A percentile compares a stretch with the other conserved stretches of the same genome.
Conservation (phyloP, 2,797 vertebrate species). For the Pygocentrus nattereri region DNA sequence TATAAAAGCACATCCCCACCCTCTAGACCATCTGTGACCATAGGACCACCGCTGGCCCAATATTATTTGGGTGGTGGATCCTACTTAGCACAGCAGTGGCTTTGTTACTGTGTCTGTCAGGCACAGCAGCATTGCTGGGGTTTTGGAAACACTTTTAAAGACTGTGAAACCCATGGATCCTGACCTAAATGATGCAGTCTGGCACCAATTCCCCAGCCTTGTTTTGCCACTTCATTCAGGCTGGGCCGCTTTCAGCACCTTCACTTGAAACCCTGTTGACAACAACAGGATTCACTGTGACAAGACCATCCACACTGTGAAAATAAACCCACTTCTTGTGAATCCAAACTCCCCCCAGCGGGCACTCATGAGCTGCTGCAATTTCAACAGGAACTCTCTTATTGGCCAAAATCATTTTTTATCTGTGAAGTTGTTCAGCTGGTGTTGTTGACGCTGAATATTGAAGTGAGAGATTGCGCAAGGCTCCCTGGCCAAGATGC, state of each 20-base stretch:
- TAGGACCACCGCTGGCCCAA: neutral
- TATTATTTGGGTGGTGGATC: neutral
- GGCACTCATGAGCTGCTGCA: neutral
- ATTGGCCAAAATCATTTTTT: neutral
- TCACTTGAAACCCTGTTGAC: neutral
- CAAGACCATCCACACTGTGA: neutral
- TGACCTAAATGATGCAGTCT: neutral
- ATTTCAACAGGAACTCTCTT: neutral
- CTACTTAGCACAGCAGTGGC: too few species aligned
- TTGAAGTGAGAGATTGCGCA: neutral
- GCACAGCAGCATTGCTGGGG: neutral
- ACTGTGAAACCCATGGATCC: neutral
- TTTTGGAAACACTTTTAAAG: neutral
- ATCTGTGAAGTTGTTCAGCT: constrained; percentile 15
- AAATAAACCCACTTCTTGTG: neutral
- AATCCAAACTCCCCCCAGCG: neutral
- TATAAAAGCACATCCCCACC: too few species aligned
- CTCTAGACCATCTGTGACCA: neutral
- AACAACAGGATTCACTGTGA: neutral
- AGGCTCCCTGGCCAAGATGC: neutral
- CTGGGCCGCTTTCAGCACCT: neutral
- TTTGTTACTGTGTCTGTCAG: neutral
- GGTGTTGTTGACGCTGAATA: neutral
- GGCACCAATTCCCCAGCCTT: neutral
- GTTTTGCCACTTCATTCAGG: neutral